Conservation (phyloP, 2,113 vertebrate species). For the Pollachius pollachius region DNA sequence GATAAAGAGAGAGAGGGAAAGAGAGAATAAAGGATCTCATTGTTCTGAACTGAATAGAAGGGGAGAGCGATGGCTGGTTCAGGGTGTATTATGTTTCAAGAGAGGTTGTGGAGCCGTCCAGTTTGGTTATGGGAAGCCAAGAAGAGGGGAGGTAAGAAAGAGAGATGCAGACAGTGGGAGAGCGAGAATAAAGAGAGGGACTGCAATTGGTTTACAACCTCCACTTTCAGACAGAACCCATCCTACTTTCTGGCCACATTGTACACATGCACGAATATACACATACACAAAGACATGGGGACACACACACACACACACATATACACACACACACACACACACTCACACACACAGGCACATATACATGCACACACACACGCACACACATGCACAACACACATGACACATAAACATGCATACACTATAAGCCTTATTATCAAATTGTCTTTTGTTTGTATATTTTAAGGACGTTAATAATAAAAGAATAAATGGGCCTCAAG, state of each 20-base stretch:
- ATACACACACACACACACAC: too few species aligned
- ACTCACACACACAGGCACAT: too few species aligned
- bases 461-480: too few species aligned
- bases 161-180: conserved; percentile 3
- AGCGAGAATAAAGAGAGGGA: conserved; percentile 11
- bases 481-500: too few species aligned
- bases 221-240: neutral
- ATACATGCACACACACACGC: too few species aligned
- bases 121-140: conserved; percentile 64
- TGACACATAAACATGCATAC: too few species aligned
- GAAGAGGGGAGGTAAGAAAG: conserved; percentile 28
- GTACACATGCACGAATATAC: neutral
- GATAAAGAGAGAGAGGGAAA: conserved; percentile 29
- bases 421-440: too few species aligned
- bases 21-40: conserved; percentile 54
- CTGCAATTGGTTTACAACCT: neutral
- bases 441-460: too few species aligned
- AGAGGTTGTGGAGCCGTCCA: conserved; percentile 54
- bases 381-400: too few species aligned
- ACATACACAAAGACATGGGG: neutral
- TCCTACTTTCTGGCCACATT: neutral
- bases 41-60: conserved; percentile 46
- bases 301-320: neutral
- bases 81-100: conserved; percentile 62
- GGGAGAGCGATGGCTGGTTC: neutral